A percentile compares a stretch with the other conserved stretches of the same genome.
These are phyloP conservation scores for Anarrhichthys ocellatus DNA, from an alignment of 2,113 vertebrate species.

Conservation along the genomic window DNA sequence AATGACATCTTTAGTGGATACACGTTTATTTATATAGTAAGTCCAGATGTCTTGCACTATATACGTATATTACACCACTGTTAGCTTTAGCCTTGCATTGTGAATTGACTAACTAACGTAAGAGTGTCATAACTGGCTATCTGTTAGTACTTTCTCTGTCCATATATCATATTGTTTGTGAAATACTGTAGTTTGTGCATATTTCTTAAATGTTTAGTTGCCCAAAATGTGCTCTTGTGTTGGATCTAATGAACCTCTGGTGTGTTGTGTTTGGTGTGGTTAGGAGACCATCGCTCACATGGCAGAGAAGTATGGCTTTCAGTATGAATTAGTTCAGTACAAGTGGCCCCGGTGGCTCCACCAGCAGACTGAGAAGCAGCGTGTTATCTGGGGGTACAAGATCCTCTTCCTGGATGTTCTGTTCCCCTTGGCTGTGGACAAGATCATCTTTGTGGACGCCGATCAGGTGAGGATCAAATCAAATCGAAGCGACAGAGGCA, in stretches of 20 bases:
- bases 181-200: neutral
- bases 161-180: neutral
- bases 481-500: neutral
- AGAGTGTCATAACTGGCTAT: neutral
- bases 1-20: neutral
- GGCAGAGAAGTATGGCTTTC: constrained; percentile 91
- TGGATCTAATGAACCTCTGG: neutral
- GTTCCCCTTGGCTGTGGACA: constrained; percentile 95
- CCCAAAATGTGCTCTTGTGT: neutral
- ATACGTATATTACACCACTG: neutral
- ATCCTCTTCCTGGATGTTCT: constrained; percentile 99
- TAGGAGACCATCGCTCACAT: constrained; percentile 94
- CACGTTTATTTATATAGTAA: neutral
- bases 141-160: no score
- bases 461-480: constrained; percentile 88
- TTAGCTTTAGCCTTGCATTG: neutral
- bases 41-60: neutral
- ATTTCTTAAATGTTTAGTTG: neutral
- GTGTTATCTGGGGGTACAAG: constrained; percentile 99
- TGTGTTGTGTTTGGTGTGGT: neutral
- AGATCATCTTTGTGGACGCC: constrained; percentile 98
- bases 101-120: neutral
- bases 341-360: constrained; percentile 97
- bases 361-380: constrained; percentile 96
- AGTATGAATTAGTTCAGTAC: constrained; percentile 96